phyloP scores from a whole-genome alignment of 2,888 invertebrate species.

The Drosophila helvetica region DNA sequence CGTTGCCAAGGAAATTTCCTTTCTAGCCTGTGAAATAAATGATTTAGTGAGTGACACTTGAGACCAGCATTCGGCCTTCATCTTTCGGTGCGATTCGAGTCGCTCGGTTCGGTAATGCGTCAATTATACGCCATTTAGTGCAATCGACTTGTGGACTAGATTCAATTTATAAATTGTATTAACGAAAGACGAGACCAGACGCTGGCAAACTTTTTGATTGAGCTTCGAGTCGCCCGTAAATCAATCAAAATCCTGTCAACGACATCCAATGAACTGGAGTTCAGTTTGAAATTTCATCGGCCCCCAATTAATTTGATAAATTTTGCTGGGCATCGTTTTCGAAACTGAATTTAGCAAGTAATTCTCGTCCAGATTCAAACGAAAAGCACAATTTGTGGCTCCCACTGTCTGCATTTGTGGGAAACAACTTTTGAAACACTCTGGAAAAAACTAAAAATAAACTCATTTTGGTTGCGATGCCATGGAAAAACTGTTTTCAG shows the following conservation, averaged over 20 bases:
- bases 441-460: conserved; percentile 10
- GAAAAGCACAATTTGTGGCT: neutral
- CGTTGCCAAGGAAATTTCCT: conserved; percentile 22
- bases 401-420: neutral
- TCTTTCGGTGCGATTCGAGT: conserved; percentile 1
- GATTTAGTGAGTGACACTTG: conserved; percentile 18
- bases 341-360: neutral
- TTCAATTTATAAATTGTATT: conserved; percentile 55
- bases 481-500: conserved; percentile 21
- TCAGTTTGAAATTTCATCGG: conserved; percentile 20
- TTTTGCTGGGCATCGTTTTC: neutral
- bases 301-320: neutral
- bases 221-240: conserved; percentile 33
- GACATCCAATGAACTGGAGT: conserved; percentile 15
- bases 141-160: conserved; percentile 31
- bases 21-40: conserved; percentile 29
- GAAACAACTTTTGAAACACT: neutral
- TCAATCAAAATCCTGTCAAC: conserved; percentile 54
- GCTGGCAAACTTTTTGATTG: conserved; percentile 25
- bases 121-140: conserved; percentile 70
- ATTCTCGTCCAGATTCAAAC: neutral
- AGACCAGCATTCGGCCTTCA: neutral
- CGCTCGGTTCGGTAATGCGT: conserved; percentile 39
- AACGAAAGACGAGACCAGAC: conserved; percentile 18
- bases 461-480: neutral